Evolutionary conservation across 2,113 vertebrate species (phyloP).

Genomic region (Fregata magnificens): DNA sequence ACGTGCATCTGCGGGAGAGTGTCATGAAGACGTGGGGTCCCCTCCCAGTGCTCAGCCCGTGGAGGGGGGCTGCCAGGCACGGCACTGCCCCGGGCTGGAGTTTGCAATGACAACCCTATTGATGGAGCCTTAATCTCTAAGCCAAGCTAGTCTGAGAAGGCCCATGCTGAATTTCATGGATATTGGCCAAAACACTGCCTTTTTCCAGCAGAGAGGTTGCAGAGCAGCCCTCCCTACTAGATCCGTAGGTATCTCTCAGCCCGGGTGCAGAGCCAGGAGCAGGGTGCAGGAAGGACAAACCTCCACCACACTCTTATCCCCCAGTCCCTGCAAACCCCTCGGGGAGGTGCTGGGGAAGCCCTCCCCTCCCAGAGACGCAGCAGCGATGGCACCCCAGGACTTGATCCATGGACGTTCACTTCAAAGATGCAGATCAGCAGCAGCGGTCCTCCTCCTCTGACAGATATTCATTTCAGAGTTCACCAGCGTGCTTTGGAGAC

Average conservation of each 20-base stretch:
- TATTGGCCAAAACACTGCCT: not conserved
- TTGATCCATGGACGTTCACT: not conserved
- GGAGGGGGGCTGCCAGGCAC: not conserved
- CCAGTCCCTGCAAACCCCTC: not conserved
- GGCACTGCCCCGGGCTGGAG: not conserved
- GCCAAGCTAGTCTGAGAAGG: not conserved
- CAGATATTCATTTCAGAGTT: slow-evolving; percentile 63
- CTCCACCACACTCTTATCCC: not conserved
- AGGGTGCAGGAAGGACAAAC: not conserved
- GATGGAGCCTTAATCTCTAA: not conserved
- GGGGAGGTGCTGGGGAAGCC: not conserved
- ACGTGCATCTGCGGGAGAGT: not conserved
- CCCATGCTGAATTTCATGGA: not conserved
- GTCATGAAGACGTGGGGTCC: not conserved
- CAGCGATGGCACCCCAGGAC: not conserved
- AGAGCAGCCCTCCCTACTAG: not conserved
- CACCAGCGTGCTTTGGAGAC: slow-evolving; percentile 35
- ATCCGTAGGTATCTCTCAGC: not conserved
- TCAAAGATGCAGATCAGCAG: slow-evolving; percentile 17
- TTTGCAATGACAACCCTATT: not conserved
- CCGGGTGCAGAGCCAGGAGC: fast-evolving
- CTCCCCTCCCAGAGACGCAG: not conserved
- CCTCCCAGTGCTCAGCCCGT: not conserved
- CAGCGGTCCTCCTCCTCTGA: not conserved
- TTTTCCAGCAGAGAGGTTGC: not conserved